These are phyloP conservation scores for Diplosoma virens DNA, from an alignment of 23 tunicate species.

Conservation along the genomic window DNA sequence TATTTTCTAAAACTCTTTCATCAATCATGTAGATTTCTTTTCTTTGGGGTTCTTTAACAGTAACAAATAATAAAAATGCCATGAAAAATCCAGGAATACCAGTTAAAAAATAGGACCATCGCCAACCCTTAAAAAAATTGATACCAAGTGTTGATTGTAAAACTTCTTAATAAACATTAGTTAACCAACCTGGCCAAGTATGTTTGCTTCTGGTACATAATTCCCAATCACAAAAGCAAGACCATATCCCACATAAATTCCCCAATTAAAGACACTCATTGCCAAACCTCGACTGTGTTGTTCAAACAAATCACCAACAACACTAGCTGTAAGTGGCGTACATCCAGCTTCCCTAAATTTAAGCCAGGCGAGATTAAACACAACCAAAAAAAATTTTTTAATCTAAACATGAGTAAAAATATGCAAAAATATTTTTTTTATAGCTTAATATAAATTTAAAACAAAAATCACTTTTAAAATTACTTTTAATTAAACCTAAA, in stretches of 20 bases:
- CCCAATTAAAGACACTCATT: slow-evolving; percentile 95
- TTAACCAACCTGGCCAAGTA: slow-evolving; percentile 55
- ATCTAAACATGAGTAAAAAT: too few relatives aligned
- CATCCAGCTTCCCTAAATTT: slow-evolving; percentile 70
- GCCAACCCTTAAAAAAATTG: slow-evolving; percentile 65
- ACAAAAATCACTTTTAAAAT: too few relatives aligned
- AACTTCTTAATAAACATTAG: too few relatives aligned
- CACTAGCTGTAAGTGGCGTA: slow-evolving; percentile 79
- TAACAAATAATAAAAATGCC: slow-evolving; percentile 37
- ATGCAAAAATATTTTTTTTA: too few relatives aligned
- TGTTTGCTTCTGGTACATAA: slow-evolving; percentile 56
- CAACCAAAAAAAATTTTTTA: too few relatives aligned
- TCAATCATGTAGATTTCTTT: slow-evolving; percentile 21
- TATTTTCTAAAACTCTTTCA: too few relatives aligned
- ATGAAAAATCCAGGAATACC: slow-evolving; percentile 71
- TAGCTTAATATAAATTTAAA: too few relatives aligned
- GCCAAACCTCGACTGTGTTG: slow-evolving; percentile 61
- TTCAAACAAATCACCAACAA: slow-evolving; percentile 73
- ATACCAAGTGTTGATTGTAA: too few relatives aligned
- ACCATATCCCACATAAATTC: slow-evolving; percentile 92
- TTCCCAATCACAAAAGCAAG: slow-evolving; percentile 81
- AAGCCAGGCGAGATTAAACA: too few relatives aligned
- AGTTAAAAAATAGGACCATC: slow-evolving; percentile 65
- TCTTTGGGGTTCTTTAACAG: slow-evolving; percentile 68
- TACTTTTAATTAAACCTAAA: too few relatives aligned